Evolutionary conservation across 2,113 vertebrate genomes (phyloP), one percentile per base, ranked within the genome.

Genomic region (Ariopsis seemanni): DNA sequence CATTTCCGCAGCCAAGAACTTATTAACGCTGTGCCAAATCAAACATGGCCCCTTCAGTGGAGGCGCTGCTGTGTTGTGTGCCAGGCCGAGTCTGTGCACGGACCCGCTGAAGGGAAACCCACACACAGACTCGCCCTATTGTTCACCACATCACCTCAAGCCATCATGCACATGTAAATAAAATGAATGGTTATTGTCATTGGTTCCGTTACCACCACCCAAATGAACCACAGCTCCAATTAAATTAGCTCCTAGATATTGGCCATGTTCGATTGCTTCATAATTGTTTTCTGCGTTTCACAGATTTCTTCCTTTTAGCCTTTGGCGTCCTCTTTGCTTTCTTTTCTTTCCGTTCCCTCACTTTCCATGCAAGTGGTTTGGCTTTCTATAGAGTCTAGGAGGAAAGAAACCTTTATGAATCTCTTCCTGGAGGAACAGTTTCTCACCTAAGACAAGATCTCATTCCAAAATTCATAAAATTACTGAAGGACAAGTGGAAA

Each of bases 1-100:
- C 95, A 96, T 96, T 96, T 96, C 96, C 93, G 90, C 93, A 94
- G 92, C 93, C 92, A 95, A 58, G 94, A 93, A 93, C 93, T 94
- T 94, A 93, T 95, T 94, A 95, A 96, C 94, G 94, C 93, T 30
- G 90, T 88, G 94, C 87, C 85, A 93, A 95, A 89, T 90, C 92
- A 95, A 95, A 95, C 94, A 93, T 83, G 92, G 90, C 92, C 92
- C 93, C 92, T 90, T 82, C 88, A 92, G 90, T 88, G 82, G 89
- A 87, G 89, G 92, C 92, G 88, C 93, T 92, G 58, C 89, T 86
- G 90, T 87, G 9, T 69, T 20, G 71, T 62, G 27, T 62, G 65
- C 52, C 65, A 48, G 67, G 65, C 65, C 15, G 42, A 92, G 92
- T 93, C 93, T 93, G 92, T 90, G 81, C 83, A 79, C 27, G 62